Percentiles rank a stretch among this genome's conserved stretches.
Conservation (phyloP, 30 jellyfish, hydroid and myxozoan species). For the Rhopilema esculentum region DNA sequence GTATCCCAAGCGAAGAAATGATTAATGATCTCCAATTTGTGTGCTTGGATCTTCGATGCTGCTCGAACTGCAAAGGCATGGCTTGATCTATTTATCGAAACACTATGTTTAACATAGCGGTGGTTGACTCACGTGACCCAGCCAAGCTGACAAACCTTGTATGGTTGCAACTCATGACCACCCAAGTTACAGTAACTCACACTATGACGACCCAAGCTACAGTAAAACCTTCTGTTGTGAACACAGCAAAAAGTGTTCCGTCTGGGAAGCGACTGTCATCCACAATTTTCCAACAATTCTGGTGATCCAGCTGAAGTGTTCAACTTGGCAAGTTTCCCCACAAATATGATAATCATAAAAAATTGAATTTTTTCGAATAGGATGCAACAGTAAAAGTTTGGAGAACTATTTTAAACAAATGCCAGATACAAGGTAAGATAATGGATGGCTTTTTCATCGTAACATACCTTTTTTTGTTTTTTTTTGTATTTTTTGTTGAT, state of each 20-base stretch:
- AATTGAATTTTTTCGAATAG: too few relatives aligned
- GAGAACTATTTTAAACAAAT: too few relatives aligned
- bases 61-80: not conserved
- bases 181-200: too few relatives aligned
- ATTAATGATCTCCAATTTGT: not conserved
- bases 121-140: not conserved
- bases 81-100: not conserved
- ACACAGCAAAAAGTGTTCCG: not conserved
- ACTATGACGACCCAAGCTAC: not conserved
- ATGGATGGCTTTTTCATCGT: too few relatives aligned
- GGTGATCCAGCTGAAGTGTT: not conserved
- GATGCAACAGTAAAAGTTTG: too few relatives aligned
- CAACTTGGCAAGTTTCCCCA: too few relatives aligned
- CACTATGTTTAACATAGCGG: not conserved
- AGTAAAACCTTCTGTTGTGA: not conserved
- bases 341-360: too few relatives aligned
- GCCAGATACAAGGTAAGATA: too few relatives aligned
- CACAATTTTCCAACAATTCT: not conserved
- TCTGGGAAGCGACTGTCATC: not conserved
- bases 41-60: not conserved
- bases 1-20: not conserved
- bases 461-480: too few relatives aligned
- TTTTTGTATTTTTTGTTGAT: too few relatives aligned
- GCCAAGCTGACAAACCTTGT: not conserved
- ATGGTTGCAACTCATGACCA: not conserved